Percentiles rank a stretch among this genome's conserved stretches.
phyloP scores from a whole-genome alignment of 2,888 invertebrate species.

The Rhagium mordax region DNA sequence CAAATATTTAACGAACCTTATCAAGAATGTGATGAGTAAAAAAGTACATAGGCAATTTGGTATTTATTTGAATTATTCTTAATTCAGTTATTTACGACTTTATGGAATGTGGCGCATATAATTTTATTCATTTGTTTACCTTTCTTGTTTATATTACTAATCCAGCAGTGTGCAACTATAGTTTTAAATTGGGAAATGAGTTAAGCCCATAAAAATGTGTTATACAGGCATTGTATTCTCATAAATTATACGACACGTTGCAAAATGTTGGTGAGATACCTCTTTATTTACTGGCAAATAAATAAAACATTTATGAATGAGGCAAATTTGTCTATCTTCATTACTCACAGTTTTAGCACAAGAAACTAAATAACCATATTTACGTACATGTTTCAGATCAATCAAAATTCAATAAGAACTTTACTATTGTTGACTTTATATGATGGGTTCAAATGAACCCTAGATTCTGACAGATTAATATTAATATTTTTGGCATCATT shows the following conservation, averaged over 20 bases:
- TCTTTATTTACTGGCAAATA: background rate
- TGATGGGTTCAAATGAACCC: too few species aligned
- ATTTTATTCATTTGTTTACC: slow-evolving; percentile 8
- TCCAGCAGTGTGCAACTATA: slow-evolving; percentile 22
- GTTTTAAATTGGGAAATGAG: slow-evolving; percentile 11
- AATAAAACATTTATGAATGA: background rate
- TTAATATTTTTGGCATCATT: too few species aligned
- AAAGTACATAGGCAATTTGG: background rate
- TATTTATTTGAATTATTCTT: background rate
- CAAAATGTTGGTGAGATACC: slow-evolving; percentile 4
- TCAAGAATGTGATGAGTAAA: background rate
- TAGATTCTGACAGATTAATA: too few species aligned
- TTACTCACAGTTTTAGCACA: too few species aligned
- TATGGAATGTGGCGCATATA: background rate
- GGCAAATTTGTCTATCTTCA: too few species aligned
- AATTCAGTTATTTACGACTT: background rate
- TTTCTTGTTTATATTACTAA: slow-evolving; percentile 4
- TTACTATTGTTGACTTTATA: too few species aligned
- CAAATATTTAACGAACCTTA: background rate
- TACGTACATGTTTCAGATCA: too few species aligned
- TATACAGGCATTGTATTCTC: background rate
- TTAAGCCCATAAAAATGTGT: background rate
- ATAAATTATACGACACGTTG: background rate
- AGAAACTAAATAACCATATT: too few species aligned
- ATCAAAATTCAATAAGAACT: too few species aligned